Evolutionary conservation across 2,113 vertebrate species (phyloP).

Genomic region (Poeciliopsis occidentalis): DNA sequence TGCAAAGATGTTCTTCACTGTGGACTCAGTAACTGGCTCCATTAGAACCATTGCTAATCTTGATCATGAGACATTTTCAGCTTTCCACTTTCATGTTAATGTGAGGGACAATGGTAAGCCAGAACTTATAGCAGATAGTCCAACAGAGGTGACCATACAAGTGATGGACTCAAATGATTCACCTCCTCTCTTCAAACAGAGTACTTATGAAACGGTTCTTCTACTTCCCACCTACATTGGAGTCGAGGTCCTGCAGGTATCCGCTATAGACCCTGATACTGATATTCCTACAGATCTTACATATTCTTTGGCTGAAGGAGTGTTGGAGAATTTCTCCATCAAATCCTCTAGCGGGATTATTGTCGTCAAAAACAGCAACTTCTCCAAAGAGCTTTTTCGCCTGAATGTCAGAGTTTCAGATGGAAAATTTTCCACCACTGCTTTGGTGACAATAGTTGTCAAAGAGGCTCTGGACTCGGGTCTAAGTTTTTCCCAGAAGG

Average conservation of each 20-base stretch:
- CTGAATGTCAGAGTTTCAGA: conserved; percentile 91
- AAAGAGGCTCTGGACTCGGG: conserved; percentile 93
- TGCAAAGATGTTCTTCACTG: conserved; percentile 92
- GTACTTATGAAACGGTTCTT: conserved; percentile 88
- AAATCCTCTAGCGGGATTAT: conserved; percentile 87
- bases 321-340: conserved; percentile 87
- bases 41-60: conserved; percentile 92
- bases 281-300: conserved; percentile 87
- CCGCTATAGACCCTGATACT: conserved; percentile 90
- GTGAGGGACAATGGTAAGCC: conserved; percentile 93
- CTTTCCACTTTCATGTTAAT: conserved; percentile 91
- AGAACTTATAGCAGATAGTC: conserved; percentile 90
- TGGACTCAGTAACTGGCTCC: conserved; percentile 95
- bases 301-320: conserved; percentile 89
- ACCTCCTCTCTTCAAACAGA: conserved; percentile 89
- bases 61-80: conserved; percentile 91
- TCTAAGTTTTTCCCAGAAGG: conserved; percentile 88
- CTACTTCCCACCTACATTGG: conserved; percentile 92
- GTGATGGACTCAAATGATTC: conserved; percentile 96
- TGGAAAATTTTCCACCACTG: conserved; percentile 91
- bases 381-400: conserved; percentile 90
- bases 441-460: conserved; percentile 87
- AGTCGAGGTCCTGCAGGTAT: conserved; percentile 91
- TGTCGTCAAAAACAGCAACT: conserved; percentile 89
- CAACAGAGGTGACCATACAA: conserved; percentile 90